These are phyloP conservation scores for Nycticorax nycticorax DNA, from an alignment of 2,113 vertebrate species.

Conservation along the genomic window DNA sequence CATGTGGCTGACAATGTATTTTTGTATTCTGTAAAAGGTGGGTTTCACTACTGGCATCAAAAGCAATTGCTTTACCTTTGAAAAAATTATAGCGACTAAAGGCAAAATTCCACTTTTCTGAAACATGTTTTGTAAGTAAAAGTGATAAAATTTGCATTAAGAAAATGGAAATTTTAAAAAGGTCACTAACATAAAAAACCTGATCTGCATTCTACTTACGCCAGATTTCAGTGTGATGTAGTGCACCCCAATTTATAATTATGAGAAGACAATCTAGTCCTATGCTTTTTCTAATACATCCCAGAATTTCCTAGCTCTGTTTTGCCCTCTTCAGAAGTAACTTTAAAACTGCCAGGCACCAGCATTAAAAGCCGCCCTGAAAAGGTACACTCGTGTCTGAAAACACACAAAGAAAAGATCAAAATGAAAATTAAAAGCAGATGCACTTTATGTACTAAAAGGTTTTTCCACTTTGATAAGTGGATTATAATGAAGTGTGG, in stretches of 20 bases:
- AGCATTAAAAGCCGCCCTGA: background rate
- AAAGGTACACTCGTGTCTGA: constrained; percentile 2
- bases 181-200: background rate
- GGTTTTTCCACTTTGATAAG: constrained; percentile 67
- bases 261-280: background rate
- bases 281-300: background rate
- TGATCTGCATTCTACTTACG: background rate
- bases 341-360: background rate
- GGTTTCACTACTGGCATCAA: background rate
- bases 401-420: constrained; percentile 47
- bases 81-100: background rate
- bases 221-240: background rate
- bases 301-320: background rate
- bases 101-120: background rate
- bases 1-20: background rate
- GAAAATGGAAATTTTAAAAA: background rate
- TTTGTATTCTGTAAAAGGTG: background rate
- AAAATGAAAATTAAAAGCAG: constrained; percentile 70
- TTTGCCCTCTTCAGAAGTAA: constrained; percentile 7
- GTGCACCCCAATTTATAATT: background rate
- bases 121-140: background rate
- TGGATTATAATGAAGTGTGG: constrained; percentile 71
- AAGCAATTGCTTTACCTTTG: background rate
- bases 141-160: background rate
- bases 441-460: constrained; percentile 64